Evolutionary conservation across 2,113 vertebrate species (phyloP).

Genomic region (Puntigrus tetrazona): DNA sequence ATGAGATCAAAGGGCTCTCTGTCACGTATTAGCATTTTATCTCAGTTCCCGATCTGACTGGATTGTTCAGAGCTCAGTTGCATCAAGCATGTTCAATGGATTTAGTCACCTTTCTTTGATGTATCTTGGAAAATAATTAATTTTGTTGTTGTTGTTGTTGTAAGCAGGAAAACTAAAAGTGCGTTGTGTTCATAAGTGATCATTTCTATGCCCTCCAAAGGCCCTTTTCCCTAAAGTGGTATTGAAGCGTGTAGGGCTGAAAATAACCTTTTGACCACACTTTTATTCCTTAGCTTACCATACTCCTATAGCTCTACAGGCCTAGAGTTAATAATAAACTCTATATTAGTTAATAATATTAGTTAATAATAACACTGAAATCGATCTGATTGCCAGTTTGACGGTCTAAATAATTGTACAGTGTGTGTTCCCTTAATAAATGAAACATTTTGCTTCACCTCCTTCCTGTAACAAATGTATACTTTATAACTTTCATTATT

Average conservation of each 20-base stretch:
- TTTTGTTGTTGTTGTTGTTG: neutral
- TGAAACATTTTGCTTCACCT: neutral
- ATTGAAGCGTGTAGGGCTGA: neutral
- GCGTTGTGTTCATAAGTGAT: neutral
- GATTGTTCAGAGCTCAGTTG: neutral
- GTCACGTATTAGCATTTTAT: slow-evolving; percentile 15
- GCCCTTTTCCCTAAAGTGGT: neutral
- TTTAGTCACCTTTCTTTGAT: slow-evolving; percentile 7
- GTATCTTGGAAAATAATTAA: neutral
- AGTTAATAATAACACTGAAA: neutral
- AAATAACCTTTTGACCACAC: neutral
- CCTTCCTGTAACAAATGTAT: neutral
- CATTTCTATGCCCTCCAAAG: neutral
- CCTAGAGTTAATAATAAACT: no score
- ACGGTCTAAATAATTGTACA: neutral
- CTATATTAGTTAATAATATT: neutral
- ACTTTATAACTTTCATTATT: neutral
- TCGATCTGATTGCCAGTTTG: neutral
- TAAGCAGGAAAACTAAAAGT: neutral
- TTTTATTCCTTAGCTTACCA: neutral
- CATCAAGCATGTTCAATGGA: slow-evolving; percentile 4
- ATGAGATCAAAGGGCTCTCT: neutral
- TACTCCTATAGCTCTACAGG: neutral
- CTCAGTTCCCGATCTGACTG: slow-evolving; percentile 2
- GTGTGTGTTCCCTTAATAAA: neutral